Percentiles rank a stretch among this genome's conserved stretches.
Evolutionary conservation across 2,888 invertebrate genomes (phyloP).

Genomic region (Drosophila pseudotakahashii): DNA sequence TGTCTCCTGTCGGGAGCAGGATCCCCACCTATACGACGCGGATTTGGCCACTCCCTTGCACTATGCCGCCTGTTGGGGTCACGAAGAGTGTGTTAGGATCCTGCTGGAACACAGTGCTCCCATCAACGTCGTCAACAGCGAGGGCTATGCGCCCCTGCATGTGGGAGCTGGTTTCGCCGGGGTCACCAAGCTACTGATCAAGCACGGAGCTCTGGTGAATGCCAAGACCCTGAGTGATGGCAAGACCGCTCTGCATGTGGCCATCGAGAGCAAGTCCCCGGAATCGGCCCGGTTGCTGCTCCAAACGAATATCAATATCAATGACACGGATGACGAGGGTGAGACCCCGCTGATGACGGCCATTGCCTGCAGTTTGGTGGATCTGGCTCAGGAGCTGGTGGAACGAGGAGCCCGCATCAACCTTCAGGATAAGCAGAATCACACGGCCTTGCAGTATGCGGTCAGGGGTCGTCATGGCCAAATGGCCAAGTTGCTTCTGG

Average conservation of each 20-base stretch:
- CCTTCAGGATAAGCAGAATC: constrained; percentile 87
- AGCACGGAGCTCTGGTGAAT: constrained; percentile 87
- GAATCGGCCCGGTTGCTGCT: constrained; percentile 86
- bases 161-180: constrained; percentile 87
- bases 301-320: constrained; percentile 86
- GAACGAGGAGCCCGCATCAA: constrained; percentile 87
- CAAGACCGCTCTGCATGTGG: constrained; percentile 87
- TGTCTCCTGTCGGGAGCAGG: constrained; percentile 64
- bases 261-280: constrained; percentile 86
- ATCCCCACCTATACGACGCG: constrained; percentile 82
- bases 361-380: constrained; percentile 76
- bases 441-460: constrained; percentile 81
- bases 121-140: constrained; percentile 87
- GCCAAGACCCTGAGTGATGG: constrained; percentile 86
- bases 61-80: constrained; percentile 89
- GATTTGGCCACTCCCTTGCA: constrained; percentile 87
- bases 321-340: constrained; percentile 87
- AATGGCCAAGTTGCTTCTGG: constrained; percentile 84
- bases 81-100: constrained; percentile 87
- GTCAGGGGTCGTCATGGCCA: constrained; percentile 73
- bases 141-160: constrained; percentile 89
- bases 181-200: constrained; percentile 86
- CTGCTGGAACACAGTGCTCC: constrained; percentile 87
- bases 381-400: constrained; percentile 86
- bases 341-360: constrained; percentile 85